Percentiles rank a stretch among this genome's conserved stretches.
Evolutionary conservation across 2,113 vertebrate genomes (phyloP).

Genomic region (Nansenia antarctica): DNA sequence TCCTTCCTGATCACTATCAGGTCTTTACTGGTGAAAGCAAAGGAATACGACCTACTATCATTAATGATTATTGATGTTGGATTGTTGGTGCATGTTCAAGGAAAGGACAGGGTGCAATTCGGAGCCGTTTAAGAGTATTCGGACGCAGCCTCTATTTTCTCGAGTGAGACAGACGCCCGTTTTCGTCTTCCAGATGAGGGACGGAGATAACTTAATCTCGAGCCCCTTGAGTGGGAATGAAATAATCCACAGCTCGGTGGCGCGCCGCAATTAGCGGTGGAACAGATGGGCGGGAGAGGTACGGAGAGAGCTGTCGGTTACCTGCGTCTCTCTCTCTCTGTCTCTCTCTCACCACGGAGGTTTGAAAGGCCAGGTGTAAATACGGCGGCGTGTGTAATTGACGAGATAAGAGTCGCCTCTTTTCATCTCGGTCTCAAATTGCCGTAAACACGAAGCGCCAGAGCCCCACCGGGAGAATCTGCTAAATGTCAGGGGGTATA

Average conservation of each 20-base stretch:
- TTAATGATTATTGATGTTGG: too few species aligned
- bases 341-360: too few species aligned
- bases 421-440: constrained; percentile 36
- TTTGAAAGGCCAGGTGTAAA: constrained; percentile 52
- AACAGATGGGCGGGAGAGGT: constrained; percentile 52
- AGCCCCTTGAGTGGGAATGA: constrained; percentile 50
- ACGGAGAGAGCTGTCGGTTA: constrained; percentile 7
- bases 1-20: too few species aligned
- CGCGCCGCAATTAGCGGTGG: constrained; percentile 48
- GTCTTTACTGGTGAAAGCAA: too few species aligned
- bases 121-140: constrained; percentile 18
- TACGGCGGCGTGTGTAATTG: constrained; percentile 48
- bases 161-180: constrained; percentile 37
- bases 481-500: constrained; percentile 66
- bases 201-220: constrained; percentile 60
- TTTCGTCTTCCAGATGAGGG: constrained; percentile 35
- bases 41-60: neutral
- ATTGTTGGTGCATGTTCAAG: too few species aligned
- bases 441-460: constrained; percentile 32
- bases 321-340: neutral
- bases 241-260: constrained; percentile 45
- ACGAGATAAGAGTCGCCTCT: constrained; percentile 41
- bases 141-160: constrained; percentile 24
- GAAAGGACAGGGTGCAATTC: neutral
- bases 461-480: constrained; percentile 37